Conservation (phyloP, 1,140 invertebrate species). For the Agraylea sexmaculata region DNA sequence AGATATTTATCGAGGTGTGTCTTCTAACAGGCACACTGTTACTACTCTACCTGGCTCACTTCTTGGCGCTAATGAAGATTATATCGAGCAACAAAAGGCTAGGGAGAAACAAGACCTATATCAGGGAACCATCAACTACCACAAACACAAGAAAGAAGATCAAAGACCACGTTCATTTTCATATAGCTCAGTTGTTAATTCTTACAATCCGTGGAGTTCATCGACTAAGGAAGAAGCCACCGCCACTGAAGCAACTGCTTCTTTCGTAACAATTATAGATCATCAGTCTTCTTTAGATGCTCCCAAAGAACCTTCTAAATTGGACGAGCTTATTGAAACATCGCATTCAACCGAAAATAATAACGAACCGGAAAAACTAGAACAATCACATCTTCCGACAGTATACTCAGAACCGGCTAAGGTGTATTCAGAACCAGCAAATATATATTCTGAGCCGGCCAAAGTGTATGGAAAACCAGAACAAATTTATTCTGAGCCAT, state of each 20-base stretch:
- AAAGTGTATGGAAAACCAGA: constrained; percentile 51
- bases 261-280: constrained; percentile 19
- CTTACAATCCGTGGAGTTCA: constrained; percentile 14
- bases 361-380: not conserved
- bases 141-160: constrained; percentile 10
- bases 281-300: constrained; percentile 12
- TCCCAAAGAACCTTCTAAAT: constrained; percentile 7
- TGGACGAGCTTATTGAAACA: constrained; percentile 7
- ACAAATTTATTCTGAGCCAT: constrained; percentile 49
- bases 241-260: constrained; percentile 18
- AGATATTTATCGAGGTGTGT: constrained; percentile 18
- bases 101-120: constrained; percentile 17
- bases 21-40: constrained; percentile 18
- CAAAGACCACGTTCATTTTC: constrained; percentile 19
- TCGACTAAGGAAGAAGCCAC: constrained; percentile 15
- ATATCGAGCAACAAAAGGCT: constrained; percentile 20
- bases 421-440: constrained; percentile 38
- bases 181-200: constrained; percentile 20
- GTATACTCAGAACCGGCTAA: constrained; percentile 30
- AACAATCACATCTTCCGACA: constrained; percentile 12
- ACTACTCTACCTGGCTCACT: constrained; percentile 15
- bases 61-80: constrained; percentile 19
- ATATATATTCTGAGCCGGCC: constrained; percentile 42
- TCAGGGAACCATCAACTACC: constrained; percentile 16
- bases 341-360: constrained; percentile 9